Evolutionary conservation across 2,888 invertebrate genomes (phyloP).

Genomic region (Caenorhabditis becei): DNA sequence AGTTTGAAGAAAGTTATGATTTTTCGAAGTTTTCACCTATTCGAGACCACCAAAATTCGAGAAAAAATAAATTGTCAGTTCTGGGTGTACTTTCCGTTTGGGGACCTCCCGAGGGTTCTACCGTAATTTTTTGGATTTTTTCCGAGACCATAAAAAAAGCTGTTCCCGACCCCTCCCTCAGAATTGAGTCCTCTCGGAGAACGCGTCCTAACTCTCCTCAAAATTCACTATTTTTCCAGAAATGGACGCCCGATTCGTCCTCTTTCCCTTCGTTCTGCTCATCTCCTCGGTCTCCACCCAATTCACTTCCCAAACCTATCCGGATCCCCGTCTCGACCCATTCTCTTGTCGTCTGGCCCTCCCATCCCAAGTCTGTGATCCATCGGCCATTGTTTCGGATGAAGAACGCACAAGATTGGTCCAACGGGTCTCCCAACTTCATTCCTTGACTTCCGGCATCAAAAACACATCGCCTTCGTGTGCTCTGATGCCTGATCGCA

Average conservation of each 20-base stretch:
- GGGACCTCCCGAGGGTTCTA: too few species aligned
- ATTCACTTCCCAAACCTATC: conserved; percentile 79
- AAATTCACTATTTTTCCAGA: background rate
- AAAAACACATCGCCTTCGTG: conserved; percentile 79
- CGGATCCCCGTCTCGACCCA: conserved; percentile 77
- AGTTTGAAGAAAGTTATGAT: too few species aligned
- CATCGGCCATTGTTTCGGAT: conserved; percentile 78
- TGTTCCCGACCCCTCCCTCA: too few species aligned
- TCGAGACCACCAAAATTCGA: too few species aligned
- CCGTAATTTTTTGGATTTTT: too few species aligned
- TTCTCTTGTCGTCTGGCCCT: conserved; percentile 70
- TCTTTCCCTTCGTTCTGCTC: conserved; percentile 49
- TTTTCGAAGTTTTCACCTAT: too few species aligned
- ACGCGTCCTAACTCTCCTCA: too few species aligned
- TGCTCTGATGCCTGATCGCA: conserved; percentile 72
- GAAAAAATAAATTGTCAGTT: too few species aligned
- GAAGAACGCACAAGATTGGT: conserved; percentile 76
- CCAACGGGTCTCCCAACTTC: conserved; percentile 77
- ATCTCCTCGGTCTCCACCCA: conserved; percentile 62
- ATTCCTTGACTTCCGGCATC: conserved; percentile 76
- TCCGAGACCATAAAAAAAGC: too few species aligned
- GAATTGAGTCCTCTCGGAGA: too few species aligned
- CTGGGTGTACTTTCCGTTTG: too few species aligned
- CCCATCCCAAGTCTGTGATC: conserved; percentile 77
- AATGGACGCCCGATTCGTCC: conserved; percentile 29